These are phyloP conservation scores for Drosophila lini DNA, from an alignment of 1,140 invertebrate genomes.

Conservation along the genomic window DNA sequence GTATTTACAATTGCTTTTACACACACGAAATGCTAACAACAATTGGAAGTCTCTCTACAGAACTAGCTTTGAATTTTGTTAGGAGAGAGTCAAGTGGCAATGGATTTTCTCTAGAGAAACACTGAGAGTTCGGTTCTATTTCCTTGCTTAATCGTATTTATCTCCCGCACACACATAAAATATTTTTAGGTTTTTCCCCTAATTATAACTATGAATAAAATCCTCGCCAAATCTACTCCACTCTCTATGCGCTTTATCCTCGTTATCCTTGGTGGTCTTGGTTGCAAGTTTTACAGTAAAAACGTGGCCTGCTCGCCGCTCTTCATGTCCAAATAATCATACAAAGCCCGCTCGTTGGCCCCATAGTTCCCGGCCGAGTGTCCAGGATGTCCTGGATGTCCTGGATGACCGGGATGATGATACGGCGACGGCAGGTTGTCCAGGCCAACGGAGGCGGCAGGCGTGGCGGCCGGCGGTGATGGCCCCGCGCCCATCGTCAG, in stretches of 20 bases:
- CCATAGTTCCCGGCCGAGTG: constrained; percentile 47
- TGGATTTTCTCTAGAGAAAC: constrained; percentile 23
- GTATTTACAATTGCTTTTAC: constrained; percentile 61
- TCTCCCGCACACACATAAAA: constrained; percentile 15
- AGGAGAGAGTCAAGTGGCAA: constrained; percentile 8
- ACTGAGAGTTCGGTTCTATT: constrained; percentile 24
- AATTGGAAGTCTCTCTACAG: constrained; percentile 28
- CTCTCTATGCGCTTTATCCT: background rate
- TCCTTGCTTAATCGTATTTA: constrained; percentile 26
- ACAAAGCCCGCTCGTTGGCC: constrained; percentile 57
- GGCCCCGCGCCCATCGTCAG: constrained; percentile 71
- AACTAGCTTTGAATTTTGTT: constrained; percentile 32
- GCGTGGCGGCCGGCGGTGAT: constrained; percentile 65
- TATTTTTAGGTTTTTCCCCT: constrained; percentile 33
- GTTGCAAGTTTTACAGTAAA: constrained; percentile 74
- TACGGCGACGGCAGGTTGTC: constrained; percentile 55
- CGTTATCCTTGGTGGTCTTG: constrained; percentile 72
- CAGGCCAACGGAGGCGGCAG: constrained; percentile 50
- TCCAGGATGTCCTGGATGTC: constrained; percentile 18
- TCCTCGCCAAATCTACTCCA: constrained; percentile 34
- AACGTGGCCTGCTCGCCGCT: constrained; percentile 71
- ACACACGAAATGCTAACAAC: constrained; percentile 55
- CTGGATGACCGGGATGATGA: constrained; percentile 34
- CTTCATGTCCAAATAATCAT: constrained; percentile 76
- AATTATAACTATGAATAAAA: constrained; percentile 70